phyloP scores from a whole-genome alignment of 2,797 vertebrate genomes.

The Epinephelus awoara region DNA sequence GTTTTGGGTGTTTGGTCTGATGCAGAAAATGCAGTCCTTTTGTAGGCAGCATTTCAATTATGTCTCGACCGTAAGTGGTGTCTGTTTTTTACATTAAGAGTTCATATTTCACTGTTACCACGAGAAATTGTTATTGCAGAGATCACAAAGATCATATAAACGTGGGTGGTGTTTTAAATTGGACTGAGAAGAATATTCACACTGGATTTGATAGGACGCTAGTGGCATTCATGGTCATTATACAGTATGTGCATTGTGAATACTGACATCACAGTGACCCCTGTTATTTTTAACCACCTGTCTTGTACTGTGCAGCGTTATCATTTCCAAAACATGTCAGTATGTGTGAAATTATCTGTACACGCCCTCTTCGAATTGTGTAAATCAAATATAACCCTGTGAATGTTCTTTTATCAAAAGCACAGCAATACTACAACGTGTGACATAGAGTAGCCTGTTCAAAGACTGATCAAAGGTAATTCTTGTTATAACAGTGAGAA shows the following conservation, averaged over 20 bases:
- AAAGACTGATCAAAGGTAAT: no score
- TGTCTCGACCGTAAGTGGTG: slow-evolving; percentile 40
- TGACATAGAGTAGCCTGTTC: not conserved
- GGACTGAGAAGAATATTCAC: slow-evolving; percentile 43
- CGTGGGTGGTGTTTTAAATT: slow-evolving; percentile 51
- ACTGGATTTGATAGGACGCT: slow-evolving; percentile 41
- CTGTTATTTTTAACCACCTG: slow-evolving; percentile 39
- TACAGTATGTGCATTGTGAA: slow-evolving; percentile 32
- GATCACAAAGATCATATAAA: slow-evolving; percentile 51
- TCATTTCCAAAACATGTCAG: slow-evolving; percentile 19
- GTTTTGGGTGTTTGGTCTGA: slow-evolving; percentile 37
- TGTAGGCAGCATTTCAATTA: slow-evolving; percentile 58
- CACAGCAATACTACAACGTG: not conserved
- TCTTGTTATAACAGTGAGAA: no score
- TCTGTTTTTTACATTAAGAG: slow-evolving; percentile 49
- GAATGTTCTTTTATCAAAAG: not conserved
- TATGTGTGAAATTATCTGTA: slow-evolving; percentile 23
- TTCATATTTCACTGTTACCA: slow-evolving; percentile 49
- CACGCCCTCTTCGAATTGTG: not conserved
- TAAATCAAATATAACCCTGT: slow-evolving; percentile 9
- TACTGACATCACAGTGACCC: slow-evolving; percentile 20
- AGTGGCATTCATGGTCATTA: slow-evolving; percentile 31
- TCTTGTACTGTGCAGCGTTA: slow-evolving; percentile 25
- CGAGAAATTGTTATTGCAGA: slow-evolving; percentile 40
- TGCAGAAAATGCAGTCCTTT: slow-evolving; percentile 30